Evolutionary conservation across 1,140 invertebrate species (phyloP).

Genomic region (Neodiprion fabricii): DNA sequence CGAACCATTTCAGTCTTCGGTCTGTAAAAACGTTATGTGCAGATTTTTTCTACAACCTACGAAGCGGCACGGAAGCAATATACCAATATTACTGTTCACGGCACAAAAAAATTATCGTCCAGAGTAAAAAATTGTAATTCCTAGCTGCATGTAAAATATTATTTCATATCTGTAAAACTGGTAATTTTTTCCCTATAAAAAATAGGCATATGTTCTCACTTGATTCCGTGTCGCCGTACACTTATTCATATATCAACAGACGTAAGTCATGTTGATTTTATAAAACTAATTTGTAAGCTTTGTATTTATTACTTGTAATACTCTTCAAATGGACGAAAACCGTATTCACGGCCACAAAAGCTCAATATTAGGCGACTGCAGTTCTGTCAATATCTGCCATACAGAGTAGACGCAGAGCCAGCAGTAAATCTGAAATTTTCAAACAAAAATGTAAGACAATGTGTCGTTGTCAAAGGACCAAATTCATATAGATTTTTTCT

Average conservation of each 20-base stretch:
- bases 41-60: slow-evolving; percentile 8
- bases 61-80: not conserved
- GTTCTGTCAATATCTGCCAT: slow-evolving; percentile 78
- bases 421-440: slow-evolving; percentile 75
- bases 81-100: not conserved
- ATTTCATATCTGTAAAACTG: slow-evolving; percentile 37
- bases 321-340: slow-evolving; percentile 9
- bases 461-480: slow-evolving; percentile 20
- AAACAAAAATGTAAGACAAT: slow-evolving; percentile 24
- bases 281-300: slow-evolving; percentile 14
- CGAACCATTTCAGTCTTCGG: slow-evolving; percentile 47
- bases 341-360: slow-evolving; percentile 70
- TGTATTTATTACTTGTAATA: slow-evolving; percentile 22
- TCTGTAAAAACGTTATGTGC: slow-evolving; percentile 28
- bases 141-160: slow-evolving; percentile 28
- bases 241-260: slow-evolving; percentile 25
- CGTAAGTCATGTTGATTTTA: not conserved
- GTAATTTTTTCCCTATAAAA: slow-evolving; percentile 10
- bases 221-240: not conserved
- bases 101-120: slow-evolving; percentile 15
- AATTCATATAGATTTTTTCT: slow-evolving; percentile 23
- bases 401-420: slow-evolving; percentile 84
- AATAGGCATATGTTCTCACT: not conserved
- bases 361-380: slow-evolving; percentile 89
- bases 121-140: slow-evolving; percentile 16